Evolutionary conservation across 2,113 vertebrate genomes (phyloP).

Genomic region (Myodes glareolus): DNA sequence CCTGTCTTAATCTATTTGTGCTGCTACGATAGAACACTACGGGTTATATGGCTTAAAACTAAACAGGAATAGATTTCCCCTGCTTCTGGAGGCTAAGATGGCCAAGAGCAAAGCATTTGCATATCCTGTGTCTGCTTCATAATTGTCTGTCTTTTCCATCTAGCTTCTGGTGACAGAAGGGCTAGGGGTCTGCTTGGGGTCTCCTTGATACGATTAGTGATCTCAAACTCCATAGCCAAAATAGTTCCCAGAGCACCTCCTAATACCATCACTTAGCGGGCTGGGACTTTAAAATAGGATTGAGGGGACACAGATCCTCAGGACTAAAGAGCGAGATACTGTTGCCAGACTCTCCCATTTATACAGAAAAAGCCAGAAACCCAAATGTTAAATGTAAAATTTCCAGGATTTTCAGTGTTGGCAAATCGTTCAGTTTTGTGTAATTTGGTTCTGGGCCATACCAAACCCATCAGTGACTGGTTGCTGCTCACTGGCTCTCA

Average conservation of each 20-base stretch:
- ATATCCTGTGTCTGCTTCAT: neutral
- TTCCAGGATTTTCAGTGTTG: neutral
- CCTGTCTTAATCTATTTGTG: neutral
- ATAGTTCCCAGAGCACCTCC: neutral
- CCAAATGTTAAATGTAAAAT: neutral
- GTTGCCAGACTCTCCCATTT: neutral
- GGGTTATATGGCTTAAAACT: neutral
- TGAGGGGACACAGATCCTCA: neutral
- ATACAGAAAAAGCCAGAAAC: slow-evolving; percentile 1
- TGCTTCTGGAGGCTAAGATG: neutral
- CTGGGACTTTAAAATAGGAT: neutral
- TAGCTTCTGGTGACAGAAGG: neutral
- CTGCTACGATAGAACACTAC: neutral
- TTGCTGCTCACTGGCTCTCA: neutral
- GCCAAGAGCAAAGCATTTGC: neutral
- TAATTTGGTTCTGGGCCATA: neutral
- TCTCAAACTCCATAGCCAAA: neutral
- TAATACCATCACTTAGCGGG: neutral
- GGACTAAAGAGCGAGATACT: neutral
- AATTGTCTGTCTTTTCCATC: neutral
- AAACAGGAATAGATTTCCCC: neutral
- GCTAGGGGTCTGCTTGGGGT: neutral
- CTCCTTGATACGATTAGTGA: neutral
- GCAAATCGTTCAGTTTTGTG: slow-evolving; percentile 28
- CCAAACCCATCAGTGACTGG: neutral